These are phyloP conservation scores for Agelastica alni DNA, from an alignment of 2,888 invertebrate species.

Conservation along the genomic window DNA sequence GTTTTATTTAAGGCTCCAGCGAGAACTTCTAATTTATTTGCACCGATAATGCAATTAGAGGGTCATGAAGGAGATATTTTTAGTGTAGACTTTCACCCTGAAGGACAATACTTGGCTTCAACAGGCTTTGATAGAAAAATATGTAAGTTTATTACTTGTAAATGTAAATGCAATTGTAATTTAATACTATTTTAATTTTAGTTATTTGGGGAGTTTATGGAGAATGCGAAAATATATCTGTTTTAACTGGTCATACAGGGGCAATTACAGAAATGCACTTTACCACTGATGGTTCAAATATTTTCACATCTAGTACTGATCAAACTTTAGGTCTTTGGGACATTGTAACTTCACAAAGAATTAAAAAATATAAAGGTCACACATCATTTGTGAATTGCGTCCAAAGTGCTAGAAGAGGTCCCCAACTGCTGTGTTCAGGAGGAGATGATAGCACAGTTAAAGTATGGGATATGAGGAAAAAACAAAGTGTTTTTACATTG, in stretches of 20 bases:
- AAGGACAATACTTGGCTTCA: constrained; percentile 92
- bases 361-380: constrained; percentile 89
- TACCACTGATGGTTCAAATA: constrained; percentile 78
- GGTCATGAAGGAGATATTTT: constrained; percentile 98
- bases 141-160: constrained; percentile 72
- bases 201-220: constrained; percentile 97
- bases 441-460: constrained; percentile 94
- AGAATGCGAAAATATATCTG: constrained; percentile 95
- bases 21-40: constrained; percentile 84
- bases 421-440: constrained; percentile 88
- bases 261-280: constrained; percentile 93
- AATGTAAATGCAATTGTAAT: too few species aligned
- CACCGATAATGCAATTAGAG: constrained; percentile 94
- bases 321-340: constrained; percentile 96
- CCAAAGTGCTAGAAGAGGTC: constrained; percentile 82
- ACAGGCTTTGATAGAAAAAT: constrained; percentile 95
- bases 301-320: constrained; percentile 93
- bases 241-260: constrained; percentile 92
- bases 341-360: constrained; percentile 80
- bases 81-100: constrained; percentile 91
- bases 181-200: constrained; percentile 57
- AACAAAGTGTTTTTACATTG: constrained; percentile 74
- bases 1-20: constrained; percentile 63
- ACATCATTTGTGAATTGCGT: constrained; percentile 76
- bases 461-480: constrained; percentile 91